Evolutionary conservation across 2,797 vertebrate species (phyloP), one percentile per base, ranked within the genome.

Genomic region (Sandelia bainsii): DNA sequence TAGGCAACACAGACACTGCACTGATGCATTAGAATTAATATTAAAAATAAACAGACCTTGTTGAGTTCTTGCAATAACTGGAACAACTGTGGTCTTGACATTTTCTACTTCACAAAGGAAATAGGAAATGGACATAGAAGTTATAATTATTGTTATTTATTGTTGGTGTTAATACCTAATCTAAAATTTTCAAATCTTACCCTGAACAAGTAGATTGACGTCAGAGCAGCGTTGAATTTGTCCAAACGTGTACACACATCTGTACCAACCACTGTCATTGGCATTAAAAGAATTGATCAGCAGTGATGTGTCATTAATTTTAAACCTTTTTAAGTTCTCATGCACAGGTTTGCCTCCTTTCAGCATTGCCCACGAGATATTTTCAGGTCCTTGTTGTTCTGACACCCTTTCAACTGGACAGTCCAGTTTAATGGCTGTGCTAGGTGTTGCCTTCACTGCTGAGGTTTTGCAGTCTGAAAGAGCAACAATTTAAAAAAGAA

Each of bases 381-480:
- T 50, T 46, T 8, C 22, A 16, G 37, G 6, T 25, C 5, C 12
- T 48, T 59, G 32, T n/a, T 63, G 32, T 32, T 34, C 54, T 57
- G 51, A 25, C n/a, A 37, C 64, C 8, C 3, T 25, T 14, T 68
- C n/a, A 42, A 67, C 60, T 16, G 59, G 52, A 39, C 86, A 91
- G 11, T 19, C 19, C 25, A 93, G 76, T 19, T 5, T 14, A 8
- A 52, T 52, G 0, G 13, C 0, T 1, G 10, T 34, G 4, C 40
- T 25, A 1, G 2, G 7, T 0, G 6, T 8, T 20, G 48, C 73
- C 5, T n/a, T 75, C 44, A 87, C 46, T 4, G 58, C 0, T 13
- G 69, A 20, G 23, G 0, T 1, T 70, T 52, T 74, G 64, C 91
- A 92, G 1, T 87, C 92, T 93, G 72, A 72, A 73, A 90, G n/a